Evolutionary conservation across 2,888 invertebrate species (phyloP), one percentile per base, ranked within the genome.

Genomic region (Eupithecia pulchellata): DNA sequence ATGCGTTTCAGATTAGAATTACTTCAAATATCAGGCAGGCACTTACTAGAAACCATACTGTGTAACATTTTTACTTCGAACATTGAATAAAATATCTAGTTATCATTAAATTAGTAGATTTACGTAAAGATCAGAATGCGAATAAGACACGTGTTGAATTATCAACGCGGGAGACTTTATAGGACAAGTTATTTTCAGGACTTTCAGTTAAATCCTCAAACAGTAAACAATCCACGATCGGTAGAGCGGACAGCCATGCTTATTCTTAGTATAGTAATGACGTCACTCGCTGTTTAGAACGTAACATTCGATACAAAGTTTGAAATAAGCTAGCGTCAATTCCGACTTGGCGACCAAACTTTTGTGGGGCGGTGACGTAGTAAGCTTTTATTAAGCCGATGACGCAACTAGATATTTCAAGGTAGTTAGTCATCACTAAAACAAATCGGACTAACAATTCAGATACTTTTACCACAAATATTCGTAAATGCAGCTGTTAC

Each of bases 401-500:
- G 76, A 77, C 75, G 77, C 69, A 62, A 30, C 29, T 62, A 64
- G 66, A 80, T 82, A 81, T 78, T 82, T 82, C 73, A 62, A 69
- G 71, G 78, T 75, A 77, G 71, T 74, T 79, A 4, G 82, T 86
- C 85, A 84, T 67, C 76, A 65, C 73, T 78, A 77, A 80, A 71
- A 69, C 60, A 34, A 57, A 62, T 71, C 64, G 13, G 67, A 64
- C 30, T 47, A 47, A 47, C 29, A 55, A 64, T 55, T 77, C 75
- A 77, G 52, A 74, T 78, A 69, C 29, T 27, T 34, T 77, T 79
- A 77, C 36, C n/a, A n/a, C n/a, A n/a, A n/a, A 72, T 71, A 20
- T 79, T 80, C n/a, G 69, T 80, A 81, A 80, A 81, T 79, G 75
- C 73, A 78, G 68, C 67, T 66, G 63, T 86, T 82, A 83, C 11